These are phyloP conservation scores for Drosophila robusta DNA, from an alignment of 2,888 invertebrate species.

Conservation along the genomic window DNA sequence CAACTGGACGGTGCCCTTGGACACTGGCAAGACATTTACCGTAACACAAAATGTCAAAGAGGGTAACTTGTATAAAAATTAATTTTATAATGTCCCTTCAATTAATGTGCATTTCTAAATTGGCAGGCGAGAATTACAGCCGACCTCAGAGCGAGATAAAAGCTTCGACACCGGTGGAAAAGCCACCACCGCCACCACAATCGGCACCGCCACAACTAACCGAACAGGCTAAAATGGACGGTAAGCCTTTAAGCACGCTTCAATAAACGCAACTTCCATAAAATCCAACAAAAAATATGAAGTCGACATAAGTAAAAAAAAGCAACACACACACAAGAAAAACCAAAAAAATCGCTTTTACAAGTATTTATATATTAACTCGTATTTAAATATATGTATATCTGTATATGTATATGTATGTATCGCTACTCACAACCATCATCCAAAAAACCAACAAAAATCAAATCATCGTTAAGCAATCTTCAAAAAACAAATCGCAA, in stretches of 20 bases:
- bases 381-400: conserved; percentile 79
- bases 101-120: not conserved
- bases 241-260: conserved; percentile 84
- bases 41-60: conserved; percentile 96
- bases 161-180: conserved; percentile 89
- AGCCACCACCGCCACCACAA: conserved; percentile 88
- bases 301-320: conserved; percentile 68
- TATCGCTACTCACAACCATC: conserved; percentile 79
- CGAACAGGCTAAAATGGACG: conserved; percentile 87
- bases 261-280: conserved; percentile 78
- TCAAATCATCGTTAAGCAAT: conserved; percentile 74
- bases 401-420: conserved; percentile 79
- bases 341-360: conserved; percentile 64
- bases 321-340: conserved; percentile 24
- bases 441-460: conserved; percentile 59
- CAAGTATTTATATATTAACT: conserved; percentile 79
- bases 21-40: conserved; percentile 96
- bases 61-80: conserved; percentile 85
- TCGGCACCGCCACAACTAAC: conserved; percentile 89
- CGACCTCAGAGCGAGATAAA: conserved; percentile 95
- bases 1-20: conserved; percentile 97
- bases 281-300: conserved; percentile 58
- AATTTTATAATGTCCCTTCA: not conserved
- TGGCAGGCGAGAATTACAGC: conserved; percentile 90
- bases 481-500: conserved; percentile 64